Evolutionary conservation across 2,797 vertebrate species (phyloP), one percentile per base, ranked within the genome.

Genomic region (Ctenochaetus hawaiiensis): DNA sequence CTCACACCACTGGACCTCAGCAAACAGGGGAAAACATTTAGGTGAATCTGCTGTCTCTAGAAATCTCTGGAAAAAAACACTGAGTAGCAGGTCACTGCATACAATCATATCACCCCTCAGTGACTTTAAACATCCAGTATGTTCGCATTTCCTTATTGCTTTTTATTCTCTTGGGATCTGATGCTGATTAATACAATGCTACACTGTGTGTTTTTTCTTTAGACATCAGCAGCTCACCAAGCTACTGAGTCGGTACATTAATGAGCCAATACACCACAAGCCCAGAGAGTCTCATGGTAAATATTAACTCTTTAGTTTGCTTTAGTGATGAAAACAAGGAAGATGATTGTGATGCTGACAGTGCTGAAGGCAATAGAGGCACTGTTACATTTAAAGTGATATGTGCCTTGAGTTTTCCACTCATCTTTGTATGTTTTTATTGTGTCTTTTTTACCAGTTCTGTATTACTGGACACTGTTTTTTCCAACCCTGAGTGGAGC

Each of bases 211-310:
- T 81, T 87, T 41, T 85, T 81, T 91, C 67, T 89, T 16, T 67
- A 96, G 95, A 90, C 95, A 96, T 91, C 91, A 95, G 88, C 92
- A 96, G 77, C 94, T 96, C 59, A 91, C 87, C 66, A 95, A 94
- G 89, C 88, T 96, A 78, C 91, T 96, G 86, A 90, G 62, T 66
- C 85, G 68, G 48, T 95, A 94, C 77, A 92, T 89, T 73, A 90
- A 82, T 45, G 88, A 93, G 83, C 93, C 94, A 67, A 73, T 87
- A 64, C 82, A 95, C 85, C 84, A 90, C 84, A 94, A 92, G 76
- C 95, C 94, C 64, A 90, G 49, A 75, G 95, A 95, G 65, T 95
- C 95, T 14, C 78, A 88, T 67, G 92, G 95, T 96, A 93, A 81
- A 44, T 80, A 65, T 80, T 8, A 41, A 59, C 8, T 70, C 1